phyloP scores from a whole-genome alignment of 2,113 vertebrate species.

The Nycticebus coucang region DNA sequence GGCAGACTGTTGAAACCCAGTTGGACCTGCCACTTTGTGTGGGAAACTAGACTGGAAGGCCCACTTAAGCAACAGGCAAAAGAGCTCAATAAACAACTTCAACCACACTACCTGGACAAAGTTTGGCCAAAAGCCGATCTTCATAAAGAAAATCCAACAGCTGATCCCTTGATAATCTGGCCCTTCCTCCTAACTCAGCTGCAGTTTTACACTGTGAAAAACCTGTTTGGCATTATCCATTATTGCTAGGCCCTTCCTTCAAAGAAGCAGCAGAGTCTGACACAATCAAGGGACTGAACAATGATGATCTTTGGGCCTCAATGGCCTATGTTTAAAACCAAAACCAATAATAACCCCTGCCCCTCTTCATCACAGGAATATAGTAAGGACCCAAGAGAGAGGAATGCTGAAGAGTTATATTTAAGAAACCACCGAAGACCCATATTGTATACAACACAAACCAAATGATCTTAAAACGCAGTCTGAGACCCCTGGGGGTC shows the following conservation, averaged over 20 bases:
- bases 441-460: neutral
- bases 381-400: neutral
- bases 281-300: neutral
- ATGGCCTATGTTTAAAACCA: neutral
- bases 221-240: neutral
- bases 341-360: neutral
- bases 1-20: neutral
- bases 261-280: neutral
- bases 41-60: neutral
- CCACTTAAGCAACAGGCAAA: neutral
- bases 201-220: neutral
- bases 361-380: neutral
- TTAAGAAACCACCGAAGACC: neutral
- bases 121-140: neutral
- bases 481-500: neutral
- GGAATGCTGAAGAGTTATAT: neutral
- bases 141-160: neutral
- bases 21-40: neutral
- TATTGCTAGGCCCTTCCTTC: neutral
- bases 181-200: neutral
- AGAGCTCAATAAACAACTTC: neutral
- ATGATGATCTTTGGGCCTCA: neutral
- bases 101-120: neutral
- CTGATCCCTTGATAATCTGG: neutral
- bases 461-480: neutral